Conservation (phyloP, 2,888 invertebrate genomes). For the Escarpia spicata region DNA sequence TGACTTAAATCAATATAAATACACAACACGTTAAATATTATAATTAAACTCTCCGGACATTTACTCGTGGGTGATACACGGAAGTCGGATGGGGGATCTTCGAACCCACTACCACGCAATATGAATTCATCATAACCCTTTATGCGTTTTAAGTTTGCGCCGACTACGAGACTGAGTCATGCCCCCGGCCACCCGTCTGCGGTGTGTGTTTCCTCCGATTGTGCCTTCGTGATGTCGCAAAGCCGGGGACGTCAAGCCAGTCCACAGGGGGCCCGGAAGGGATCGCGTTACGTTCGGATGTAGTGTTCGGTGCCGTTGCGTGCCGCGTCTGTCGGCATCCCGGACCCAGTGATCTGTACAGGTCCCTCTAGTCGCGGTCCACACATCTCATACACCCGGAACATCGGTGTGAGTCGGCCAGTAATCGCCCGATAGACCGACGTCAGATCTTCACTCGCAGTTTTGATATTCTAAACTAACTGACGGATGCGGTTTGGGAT, state of each 20-base stretch:
- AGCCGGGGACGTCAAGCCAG: not conserved
- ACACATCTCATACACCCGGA: not conserved
- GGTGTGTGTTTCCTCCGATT: no score
- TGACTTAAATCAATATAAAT: not conserved
- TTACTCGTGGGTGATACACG: not conserved
- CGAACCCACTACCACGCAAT: no score
- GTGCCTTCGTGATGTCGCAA: not conserved
- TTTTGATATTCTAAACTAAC: slow-evolving; percentile 1
- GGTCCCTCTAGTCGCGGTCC: not conserved
- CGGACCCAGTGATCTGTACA: not conserved
- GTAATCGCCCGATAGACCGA: not conserved
- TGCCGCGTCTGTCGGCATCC: not conserved
- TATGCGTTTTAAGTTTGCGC: not conserved
- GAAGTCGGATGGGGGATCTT: no score
- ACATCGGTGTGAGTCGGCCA: not conserved
- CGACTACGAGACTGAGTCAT: not conserved
- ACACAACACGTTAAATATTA: not conserved
- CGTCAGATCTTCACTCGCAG: not conserved
- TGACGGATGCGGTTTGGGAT: not conserved
- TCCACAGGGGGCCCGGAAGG: not conserved
- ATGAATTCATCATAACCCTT: not conserved
- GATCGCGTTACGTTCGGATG: not conserved
- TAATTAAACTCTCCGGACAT: not conserved
- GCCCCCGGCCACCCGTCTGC: not conserved
- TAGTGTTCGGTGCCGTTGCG: not conserved